These are phyloP conservation scores for Cherax quadricarinatus DNA, from an alignment of 1,140 invertebrate genomes.

Conservation along the genomic window DNA sequence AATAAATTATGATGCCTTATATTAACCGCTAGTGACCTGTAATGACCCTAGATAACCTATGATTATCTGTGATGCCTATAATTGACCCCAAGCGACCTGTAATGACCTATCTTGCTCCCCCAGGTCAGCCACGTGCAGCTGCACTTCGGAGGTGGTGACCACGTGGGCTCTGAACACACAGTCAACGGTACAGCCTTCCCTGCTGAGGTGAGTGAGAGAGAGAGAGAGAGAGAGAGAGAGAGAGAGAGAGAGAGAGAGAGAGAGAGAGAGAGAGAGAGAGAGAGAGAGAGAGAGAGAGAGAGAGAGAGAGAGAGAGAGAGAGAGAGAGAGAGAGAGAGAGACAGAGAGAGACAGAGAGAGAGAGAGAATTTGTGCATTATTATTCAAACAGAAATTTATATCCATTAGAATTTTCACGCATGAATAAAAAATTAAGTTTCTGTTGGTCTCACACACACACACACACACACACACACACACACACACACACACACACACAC, in stretches of 20 bases:
- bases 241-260: not conserved
- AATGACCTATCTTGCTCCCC: not conserved
- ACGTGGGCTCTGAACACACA: slow-evolving; percentile 59
- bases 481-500: too few relatives aligned
- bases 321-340: not conserved
- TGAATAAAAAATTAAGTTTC: too few relatives aligned
- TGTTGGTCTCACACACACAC: not conserved
- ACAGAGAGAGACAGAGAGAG: not conserved
- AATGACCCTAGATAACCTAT: too few relatives aligned
- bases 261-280: slow-evolving; percentile 17
- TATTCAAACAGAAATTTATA: too few relatives aligned
- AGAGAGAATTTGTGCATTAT: not conserved
- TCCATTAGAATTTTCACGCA: too few relatives aligned
- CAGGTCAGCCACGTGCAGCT: slow-evolving; percentile 64
- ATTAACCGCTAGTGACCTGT: too few relatives aligned
- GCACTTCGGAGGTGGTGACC: slow-evolving; percentile 42
- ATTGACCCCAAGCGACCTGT: not conserved
- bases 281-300: slow-evolving; percentile 15
- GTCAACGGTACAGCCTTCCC: slow-evolving; percentile 61
- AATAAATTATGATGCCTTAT: too few relatives aligned
- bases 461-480: too few relatives aligned
- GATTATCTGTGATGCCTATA: too few relatives aligned
- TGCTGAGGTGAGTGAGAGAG: slow-evolving; percentile 25
- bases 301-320: slow-evolving; percentile 25
- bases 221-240: not conserved